Percentiles rank a stretch among this genome's conserved stretches.
These are phyloP conservation scores for Montipora foliosa DNA, from an alignment of 64 coral and sea anemone genomes.

Conservation along the genomic window DNA sequence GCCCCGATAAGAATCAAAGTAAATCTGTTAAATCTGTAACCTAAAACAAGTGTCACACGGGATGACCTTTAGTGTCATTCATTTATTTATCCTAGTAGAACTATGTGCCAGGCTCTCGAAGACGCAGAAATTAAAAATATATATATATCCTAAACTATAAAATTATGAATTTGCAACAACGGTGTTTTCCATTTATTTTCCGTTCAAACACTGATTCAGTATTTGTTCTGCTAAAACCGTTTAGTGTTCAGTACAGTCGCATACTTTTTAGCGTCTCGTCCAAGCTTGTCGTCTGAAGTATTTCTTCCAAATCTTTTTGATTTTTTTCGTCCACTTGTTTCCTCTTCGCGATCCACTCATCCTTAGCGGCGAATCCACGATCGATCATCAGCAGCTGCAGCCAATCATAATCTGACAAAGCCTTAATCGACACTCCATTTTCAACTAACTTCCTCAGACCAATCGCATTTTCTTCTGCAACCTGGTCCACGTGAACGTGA, in stretches of 20 bases:
- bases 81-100: not conserved
- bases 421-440: not conserved
- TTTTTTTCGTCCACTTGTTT: slow-evolving; percentile 59
- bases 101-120: not conserved
- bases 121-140: not conserved
- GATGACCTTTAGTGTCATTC: not conserved
- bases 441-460: slow-evolving; percentile 40
- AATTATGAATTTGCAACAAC: not conserved
- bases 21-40: not conserved
- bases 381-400: slow-evolving; percentile 53
- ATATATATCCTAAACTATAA: not conserved
- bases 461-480: slow-evolving; percentile 29
- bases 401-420: slow-evolving; percentile 53
- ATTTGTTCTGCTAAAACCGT: too few species aligned
- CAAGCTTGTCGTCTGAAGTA: slow-evolving; percentile 34
- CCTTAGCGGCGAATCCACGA: slow-evolving; percentile 51
- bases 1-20: not conserved
- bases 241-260: slow-evolving; percentile 3
- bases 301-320: slow-evolving; percentile 43
- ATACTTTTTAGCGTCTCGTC: slow-evolving; percentile 34
- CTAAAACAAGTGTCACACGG: not conserved
- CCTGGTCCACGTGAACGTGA: slow-evolving; percentile 32
- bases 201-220: not conserved
- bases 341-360: slow-evolving; percentile 53
- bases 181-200: not conserved